Conservation (phyloP, 2,797 vertebrate species). For the Halcyon badia region DNA sequence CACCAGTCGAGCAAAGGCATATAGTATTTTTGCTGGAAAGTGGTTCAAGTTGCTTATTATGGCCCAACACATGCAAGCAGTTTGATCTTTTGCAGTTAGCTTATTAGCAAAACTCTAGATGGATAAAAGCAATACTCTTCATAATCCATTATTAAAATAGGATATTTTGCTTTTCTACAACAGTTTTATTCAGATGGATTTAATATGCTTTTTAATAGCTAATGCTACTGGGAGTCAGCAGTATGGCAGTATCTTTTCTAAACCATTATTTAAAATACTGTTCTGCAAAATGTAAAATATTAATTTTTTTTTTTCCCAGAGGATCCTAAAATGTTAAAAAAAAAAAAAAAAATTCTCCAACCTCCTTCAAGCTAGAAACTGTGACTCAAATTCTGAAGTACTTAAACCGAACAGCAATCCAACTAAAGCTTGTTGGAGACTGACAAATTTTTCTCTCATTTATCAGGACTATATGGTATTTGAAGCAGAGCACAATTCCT, state of each 20-base stretch:
- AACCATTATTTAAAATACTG: conserved; percentile 64
- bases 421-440: conserved; percentile 15
- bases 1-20: conserved; percentile 24
- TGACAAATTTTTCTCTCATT: conserved; percentile 26
- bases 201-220: conserved; percentile 57
- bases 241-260: conserved; percentile 33
- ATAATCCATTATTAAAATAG: conserved; percentile 52
- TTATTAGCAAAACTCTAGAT: conserved; percentile 35
- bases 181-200: conserved; percentile 23
- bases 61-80: conserved; percentile 43
- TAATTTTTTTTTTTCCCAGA: background rate
- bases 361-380: conserved; percentile 43
- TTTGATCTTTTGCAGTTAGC: conserved; percentile 46
- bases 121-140: conserved; percentile 54
- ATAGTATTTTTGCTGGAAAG: conserved; percentile 41
- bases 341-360: background rate
- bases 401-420: conserved; percentile 1
- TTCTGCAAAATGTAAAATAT: conserved; percentile 49
- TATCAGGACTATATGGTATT: background rate
- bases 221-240: conserved; percentile 37
- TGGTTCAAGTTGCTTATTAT: conserved; percentile 52
- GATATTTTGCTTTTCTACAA: conserved; percentile 42
- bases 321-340: background rate
- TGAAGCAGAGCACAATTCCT: conserved; percentile 23
- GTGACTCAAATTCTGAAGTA: background rate